Evolutionary conservation across 2,797 vertebrate species (phyloP).

Genomic region (Carduelis carduelis): DNA sequence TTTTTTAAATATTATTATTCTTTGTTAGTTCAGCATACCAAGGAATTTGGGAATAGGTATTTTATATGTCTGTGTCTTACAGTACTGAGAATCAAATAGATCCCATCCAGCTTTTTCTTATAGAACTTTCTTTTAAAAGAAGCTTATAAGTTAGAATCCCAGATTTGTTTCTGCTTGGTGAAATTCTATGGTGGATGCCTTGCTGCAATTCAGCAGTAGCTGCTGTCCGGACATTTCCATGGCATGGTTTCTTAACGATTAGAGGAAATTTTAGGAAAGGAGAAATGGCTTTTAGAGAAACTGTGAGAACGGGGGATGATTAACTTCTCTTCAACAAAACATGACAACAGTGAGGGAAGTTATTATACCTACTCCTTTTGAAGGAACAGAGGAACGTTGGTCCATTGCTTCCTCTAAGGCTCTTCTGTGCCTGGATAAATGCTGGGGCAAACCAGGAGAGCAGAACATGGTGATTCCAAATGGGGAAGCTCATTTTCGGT

Average conservation of each 20-base stretch:
- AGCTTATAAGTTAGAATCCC: not conserved
- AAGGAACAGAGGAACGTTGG: not conserved
- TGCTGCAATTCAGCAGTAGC: not conserved
- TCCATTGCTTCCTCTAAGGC: fast-evolving
- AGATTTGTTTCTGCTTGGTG: not conserved
- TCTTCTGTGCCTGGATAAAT: not conserved
- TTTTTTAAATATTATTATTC: not conserved
- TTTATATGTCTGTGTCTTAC: not conserved
- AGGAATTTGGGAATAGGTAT: not conserved
- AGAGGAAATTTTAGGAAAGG: not conserved
- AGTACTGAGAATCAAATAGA: not conserved
- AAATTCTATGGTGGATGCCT: not conserved
- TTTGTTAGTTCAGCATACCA: not conserved
- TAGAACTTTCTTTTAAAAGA: not conserved
- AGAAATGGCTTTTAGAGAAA: not conserved
- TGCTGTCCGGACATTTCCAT: not conserved
- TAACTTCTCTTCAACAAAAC: not conserved
- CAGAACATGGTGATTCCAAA: not conserved
- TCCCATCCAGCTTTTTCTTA: not conserved
- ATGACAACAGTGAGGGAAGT: not conserved
- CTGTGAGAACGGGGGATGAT: fast-evolving
- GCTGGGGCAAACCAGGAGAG: not conserved
- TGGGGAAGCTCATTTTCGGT: not conserved
- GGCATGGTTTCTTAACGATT: not conserved
- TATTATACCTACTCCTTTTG: not conserved